Conservation (phyloP, 1,140 invertebrate genomes). For the Scylla paramamosain region DNA sequence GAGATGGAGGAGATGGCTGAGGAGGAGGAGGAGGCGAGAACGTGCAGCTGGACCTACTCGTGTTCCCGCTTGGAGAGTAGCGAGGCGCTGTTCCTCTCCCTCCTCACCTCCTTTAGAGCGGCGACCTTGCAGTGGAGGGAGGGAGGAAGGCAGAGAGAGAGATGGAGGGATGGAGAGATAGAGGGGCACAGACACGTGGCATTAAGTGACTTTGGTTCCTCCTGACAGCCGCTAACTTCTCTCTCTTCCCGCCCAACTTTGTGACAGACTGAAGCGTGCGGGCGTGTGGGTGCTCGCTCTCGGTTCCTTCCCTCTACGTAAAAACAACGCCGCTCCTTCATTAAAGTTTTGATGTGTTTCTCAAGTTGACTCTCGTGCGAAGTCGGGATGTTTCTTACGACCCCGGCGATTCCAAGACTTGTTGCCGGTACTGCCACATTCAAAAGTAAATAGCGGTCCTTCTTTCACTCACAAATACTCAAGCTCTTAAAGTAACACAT, state of each 20-base stretch:
- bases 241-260: constrained; percentile 43
- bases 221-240: constrained; percentile 60
- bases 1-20: no score
- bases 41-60: no score
- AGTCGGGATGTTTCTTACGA: background rate
- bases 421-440: no score
- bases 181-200: background rate
- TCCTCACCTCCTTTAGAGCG: background rate
- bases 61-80: no score
- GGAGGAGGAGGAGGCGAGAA: no score
- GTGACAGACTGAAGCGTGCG: constrained; percentile 42
- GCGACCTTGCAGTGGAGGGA: background rate
- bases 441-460: no score
- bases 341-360: constrained; percentile 67
- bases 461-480: no score
- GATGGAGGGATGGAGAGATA: background rate
- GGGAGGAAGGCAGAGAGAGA: background rate
- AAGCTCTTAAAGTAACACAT: no score
- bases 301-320: background rate
- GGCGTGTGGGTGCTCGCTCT: background rate
- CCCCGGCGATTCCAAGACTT: background rate
- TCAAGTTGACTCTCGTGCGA: constrained; percentile 42
- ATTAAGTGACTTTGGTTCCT: constrained; percentile 60
- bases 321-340: constrained; percentile 42
- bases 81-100: background rate